Base-by-base conservation (phyloP, 2,888 invertebrate genomes). In the Standfussiana lucernea region DNA sequence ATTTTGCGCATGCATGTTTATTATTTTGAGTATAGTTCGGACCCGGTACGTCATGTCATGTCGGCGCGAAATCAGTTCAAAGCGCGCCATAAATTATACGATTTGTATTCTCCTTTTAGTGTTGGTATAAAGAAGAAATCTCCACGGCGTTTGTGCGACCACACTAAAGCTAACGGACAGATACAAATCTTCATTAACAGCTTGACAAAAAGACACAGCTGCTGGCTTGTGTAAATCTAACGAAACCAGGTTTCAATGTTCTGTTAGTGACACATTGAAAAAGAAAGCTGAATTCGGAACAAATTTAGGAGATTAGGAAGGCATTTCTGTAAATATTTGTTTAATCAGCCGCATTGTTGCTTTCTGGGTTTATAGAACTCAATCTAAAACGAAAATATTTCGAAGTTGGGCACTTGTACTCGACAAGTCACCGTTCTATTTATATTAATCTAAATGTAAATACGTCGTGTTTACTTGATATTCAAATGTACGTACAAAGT, bases 141-240 rank as follows among this genome's bases (percentile, higher is more conserved):
- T 89, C 90, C 92, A 93, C 91, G 92, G 92, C 90, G 91, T 91
- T 89, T 89, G 86, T 87, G 89, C 89, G 93, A 92, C 94, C 94
- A 93, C 94, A 92, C 92, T 92, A 93, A 93, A 91, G 89, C 87
- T 88, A 90, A 89, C 91, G 86, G 93, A 92, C 93, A 91, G 93
- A 91, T 92, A 95, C 95, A 95, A 95, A 95, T 95, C 94, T 95
- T 95, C 94, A 94, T 95, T 95, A 94, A 93, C 93, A 93, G 90
- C 91, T 92, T 94, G 94, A 95, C 94, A 94, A 94, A 94, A 94
- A 92, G 93, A 91, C 90, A 90, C 94, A 94, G 94, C 94, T 95
- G 94, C 82, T 88, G 84, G 88, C 85, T 91, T 77, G 89, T 92
- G 92, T 93, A 93, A 93, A 94, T 93, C 91, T 92, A 90, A 92